Evolutionary conservation across 2,888 invertebrate species (phyloP), one percentile per base, ranked within the genome.

Genomic region (Rapana venosa): DNA sequence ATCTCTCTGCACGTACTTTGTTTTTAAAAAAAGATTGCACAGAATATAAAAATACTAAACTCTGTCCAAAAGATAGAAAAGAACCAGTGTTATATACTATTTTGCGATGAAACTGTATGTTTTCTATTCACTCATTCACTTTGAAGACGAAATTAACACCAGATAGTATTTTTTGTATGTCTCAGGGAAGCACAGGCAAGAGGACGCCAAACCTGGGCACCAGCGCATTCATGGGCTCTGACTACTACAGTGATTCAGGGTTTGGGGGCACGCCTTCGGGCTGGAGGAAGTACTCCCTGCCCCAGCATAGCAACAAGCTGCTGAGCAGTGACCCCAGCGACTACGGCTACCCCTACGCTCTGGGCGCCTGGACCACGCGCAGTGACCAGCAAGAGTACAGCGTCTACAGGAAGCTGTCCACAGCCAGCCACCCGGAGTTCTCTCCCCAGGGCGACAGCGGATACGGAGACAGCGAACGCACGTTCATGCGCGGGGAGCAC

Each of bases 321-420:
- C 89, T 94, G 90, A 94, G 94, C 89, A 95, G 94, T 90, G 95
- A 95, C 90, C 94, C 95, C 22, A 92, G 92, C 83, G 95, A 95
- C 90, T 95, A 94, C 91, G 94, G 94, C n/a, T 94, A 95, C 90
- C 91, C 94, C 35, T 94, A 94, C 89, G 93, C 91, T 91, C 90
- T 90, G 56, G 91, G 91, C 8, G 91, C 92, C 66, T 92, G 92
- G 87, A 92, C 92, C 20, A 90, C 91, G 11, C 91, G 92, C 30
- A 92, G 92, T 74, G 91, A 91, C 47, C 92, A 93, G 88, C 92
- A 93, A 11, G 92, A 92, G 22, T 92, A 94, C 87, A 94, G 94
- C 58, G 93, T 93, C 20, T 88, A 94, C 88, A 91, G 95, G 81
- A 95, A 95, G 92, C 91, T 94, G 89, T 94, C 94, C 47, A 94